Base-by-base conservation (phyloP, 2,888 invertebrate genomes). In the Petrophora chlorosata region DNA sequence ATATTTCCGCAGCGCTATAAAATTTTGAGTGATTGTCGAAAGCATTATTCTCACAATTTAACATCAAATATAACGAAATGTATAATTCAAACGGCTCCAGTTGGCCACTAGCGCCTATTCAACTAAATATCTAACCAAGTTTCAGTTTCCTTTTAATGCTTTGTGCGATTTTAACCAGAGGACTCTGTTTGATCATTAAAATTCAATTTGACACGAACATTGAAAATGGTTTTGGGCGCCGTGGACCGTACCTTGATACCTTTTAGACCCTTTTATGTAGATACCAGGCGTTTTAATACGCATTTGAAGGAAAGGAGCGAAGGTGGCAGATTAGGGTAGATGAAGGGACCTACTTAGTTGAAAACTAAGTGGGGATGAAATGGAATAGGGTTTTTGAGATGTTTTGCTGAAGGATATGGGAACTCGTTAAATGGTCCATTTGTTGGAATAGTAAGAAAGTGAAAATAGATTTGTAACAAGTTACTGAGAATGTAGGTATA, bases 191-290 rank as follows among this genome's bases (percentile, higher is more conserved):
- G 59, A 65, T 67, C 70, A 72, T 67, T 71, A 67, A 73, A 72
- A 69, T 72, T 71, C 66, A 71, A 73, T 73, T 73, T 67, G 68
- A 67, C 67, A 66, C 63, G 61, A 43, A 64, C 56, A 64, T 69
- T 70, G 54, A 62, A 55, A 66, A 63, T 58, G 64, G 61, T 70
- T 60, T 64, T 59, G 53, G 57, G 62, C 57, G 62, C 48, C 59
- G 50, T 38, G 26, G 60, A 50, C 52, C 35, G 47, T 56, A 61
- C 61, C 62, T 62, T 60, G 59, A 59, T 47, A 57, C 56, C 63
- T 63, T 59, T 50, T 50, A 47, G 56, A 53, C 55, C 52, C 62
- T 69, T 48, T 67, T 63, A 65, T 54, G 58, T 59, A 46, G 42
- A 58, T 54, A 60, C 59, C 59, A 59, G 28, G 23, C 35, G 49